These are phyloP conservation scores for Nasonovia ribisnigri DNA, from an alignment of 2,888 invertebrate species.

Conservation along the genomic window DNA sequence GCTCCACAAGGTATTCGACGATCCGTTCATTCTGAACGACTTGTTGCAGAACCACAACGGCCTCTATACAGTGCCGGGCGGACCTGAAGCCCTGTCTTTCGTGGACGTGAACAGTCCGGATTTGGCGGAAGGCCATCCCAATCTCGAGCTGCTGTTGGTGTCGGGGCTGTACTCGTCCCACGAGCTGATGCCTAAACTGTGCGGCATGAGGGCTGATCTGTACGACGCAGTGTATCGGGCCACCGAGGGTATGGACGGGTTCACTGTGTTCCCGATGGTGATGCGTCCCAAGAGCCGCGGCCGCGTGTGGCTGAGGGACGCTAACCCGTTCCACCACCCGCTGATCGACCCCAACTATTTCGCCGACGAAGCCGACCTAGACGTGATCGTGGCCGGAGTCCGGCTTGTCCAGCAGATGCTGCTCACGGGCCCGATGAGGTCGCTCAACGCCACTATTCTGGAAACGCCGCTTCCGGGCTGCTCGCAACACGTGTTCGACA, in stretches of 20 bases:
- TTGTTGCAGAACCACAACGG: constrained; percentile 75
- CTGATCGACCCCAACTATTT: constrained; percentile 80
- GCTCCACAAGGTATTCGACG: constrained; percentile 70
- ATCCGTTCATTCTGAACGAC: constrained; percentile 71
- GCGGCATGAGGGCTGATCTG: constrained; percentile 72
- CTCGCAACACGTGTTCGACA: constrained; percentile 72
- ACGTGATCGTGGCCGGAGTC: constrained; percentile 76
- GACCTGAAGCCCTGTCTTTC: constrained; percentile 78
- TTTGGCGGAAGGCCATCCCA: constrained; percentile 75
- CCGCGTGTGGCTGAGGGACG: constrained; percentile 76
- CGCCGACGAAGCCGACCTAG: constrained; percentile 74
- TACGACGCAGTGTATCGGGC: constrained; percentile 71
- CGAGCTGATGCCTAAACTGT: constrained; percentile 72
- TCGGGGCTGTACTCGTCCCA: constrained; percentile 73
- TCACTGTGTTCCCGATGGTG: constrained; percentile 76
- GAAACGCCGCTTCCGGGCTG: constrained; percentile 75
- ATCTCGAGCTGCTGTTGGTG: constrained; percentile 77
- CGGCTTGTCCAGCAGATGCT: constrained; percentile 75
- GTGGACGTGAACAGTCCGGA: constrained; percentile 75
- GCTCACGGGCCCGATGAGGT: constrained; percentile 75
- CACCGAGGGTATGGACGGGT: constrained; percentile 72
- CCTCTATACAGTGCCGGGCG: constrained; percentile 76
- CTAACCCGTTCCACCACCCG: constrained; percentile 77
- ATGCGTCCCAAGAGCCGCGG: constrained; percentile 80
- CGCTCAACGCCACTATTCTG: constrained; percentile 74